phyloP scores from a whole-genome alignment of 1,140 invertebrate species.

The Cydia pomonella region DNA sequence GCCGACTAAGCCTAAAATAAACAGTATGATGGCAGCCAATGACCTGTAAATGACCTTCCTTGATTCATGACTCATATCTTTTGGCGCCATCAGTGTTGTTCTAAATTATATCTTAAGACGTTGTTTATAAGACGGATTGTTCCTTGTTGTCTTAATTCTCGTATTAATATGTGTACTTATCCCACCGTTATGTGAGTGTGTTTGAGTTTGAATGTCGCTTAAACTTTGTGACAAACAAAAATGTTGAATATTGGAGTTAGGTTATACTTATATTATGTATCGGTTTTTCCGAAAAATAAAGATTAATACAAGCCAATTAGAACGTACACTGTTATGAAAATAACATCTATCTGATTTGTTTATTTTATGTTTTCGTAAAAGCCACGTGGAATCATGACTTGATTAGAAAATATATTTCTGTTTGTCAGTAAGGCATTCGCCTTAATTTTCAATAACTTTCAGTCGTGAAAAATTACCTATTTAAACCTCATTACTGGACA shows the following conservation, averaged over 20 bases:
- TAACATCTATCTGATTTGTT: too few relatives aligned
- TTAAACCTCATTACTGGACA: background rate
- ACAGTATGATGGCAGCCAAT: background rate
- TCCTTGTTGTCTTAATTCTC: background rate
- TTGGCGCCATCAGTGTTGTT: background rate
- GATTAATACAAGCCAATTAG: too few relatives aligned
- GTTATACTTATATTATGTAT: too few relatives aligned
- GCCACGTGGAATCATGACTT: too few relatives aligned
- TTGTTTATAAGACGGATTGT: background rate
- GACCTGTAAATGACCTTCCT: constrained; percentile 10
- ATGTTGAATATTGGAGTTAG: too few relatives aligned
- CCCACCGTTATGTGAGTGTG: constrained; percentile 6
- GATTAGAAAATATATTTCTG: too few relatives aligned
- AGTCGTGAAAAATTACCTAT: background rate
- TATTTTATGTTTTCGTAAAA: too few relatives aligned
- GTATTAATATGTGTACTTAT: background rate
- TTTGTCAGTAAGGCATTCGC: too few relatives aligned
- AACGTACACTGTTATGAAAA: too few relatives aligned
- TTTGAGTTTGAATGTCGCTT: background rate
- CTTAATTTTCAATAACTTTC: background rate
- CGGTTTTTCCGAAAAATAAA: too few relatives aligned
- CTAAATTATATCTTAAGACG: background rate
- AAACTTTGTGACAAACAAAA: background rate
- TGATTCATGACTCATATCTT: constrained; percentile 7
- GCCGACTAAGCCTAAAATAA: background rate